phyloP scores from a whole-genome alignment of 1,140 invertebrate species.

The Frieseomelitta varia region DNA sequence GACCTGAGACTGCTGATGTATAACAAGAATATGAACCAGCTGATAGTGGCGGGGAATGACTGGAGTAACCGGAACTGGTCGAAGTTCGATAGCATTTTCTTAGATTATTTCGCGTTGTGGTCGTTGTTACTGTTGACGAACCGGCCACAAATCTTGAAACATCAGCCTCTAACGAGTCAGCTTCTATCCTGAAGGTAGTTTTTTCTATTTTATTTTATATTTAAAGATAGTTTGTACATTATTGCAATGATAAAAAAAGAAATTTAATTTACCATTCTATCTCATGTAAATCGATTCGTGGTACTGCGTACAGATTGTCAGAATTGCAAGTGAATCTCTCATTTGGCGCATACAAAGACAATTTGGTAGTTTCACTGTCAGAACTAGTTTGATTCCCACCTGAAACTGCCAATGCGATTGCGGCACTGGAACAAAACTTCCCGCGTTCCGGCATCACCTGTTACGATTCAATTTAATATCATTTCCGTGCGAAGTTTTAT shows the following conservation, averaged over 20 bases:
- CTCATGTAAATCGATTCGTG: constrained; percentile 52
- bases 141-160: constrained; percentile 68
- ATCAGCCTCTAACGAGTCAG: constrained; percentile 68
- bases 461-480: constrained; percentile 55
- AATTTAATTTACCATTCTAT: constrained; percentile 57
- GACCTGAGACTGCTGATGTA: constrained; percentile 36
- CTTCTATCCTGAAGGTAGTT: constrained; percentile 66
- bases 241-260: background rate
- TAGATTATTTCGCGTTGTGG: constrained; percentile 56
- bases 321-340: constrained; percentile 44
- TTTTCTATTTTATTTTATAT: background rate
- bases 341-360: constrained; percentile 39
- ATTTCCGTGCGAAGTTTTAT: background rate
- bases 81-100: constrained; percentile 73
- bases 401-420: constrained; percentile 56
- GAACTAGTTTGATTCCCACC: constrained; percentile 54
- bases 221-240: background rate
- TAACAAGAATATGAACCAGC: constrained; percentile 69
- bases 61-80: constrained; percentile 75
- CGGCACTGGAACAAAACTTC: constrained; percentile 61
- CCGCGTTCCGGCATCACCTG: constrained; percentile 69
- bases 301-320: constrained; percentile 49
- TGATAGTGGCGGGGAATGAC: constrained; percentile 72
- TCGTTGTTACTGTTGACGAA: constrained; percentile 40
- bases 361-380: constrained; percentile 37